Evolutionary conservation across 2,888 invertebrate species (phyloP).

Genomic region (Petrolisthes cinctipes): DNA sequence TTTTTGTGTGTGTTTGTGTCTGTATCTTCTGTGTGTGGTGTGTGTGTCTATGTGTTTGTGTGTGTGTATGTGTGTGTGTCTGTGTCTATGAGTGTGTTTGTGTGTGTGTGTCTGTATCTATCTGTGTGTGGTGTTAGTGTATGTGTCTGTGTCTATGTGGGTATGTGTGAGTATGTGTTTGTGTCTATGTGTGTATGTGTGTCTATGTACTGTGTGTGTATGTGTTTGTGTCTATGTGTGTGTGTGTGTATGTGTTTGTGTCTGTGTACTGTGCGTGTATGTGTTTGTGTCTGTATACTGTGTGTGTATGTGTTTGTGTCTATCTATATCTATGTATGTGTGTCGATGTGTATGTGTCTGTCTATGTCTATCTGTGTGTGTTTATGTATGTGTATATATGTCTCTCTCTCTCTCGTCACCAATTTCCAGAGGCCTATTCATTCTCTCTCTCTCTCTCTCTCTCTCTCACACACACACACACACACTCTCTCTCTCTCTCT

Average conservation of each 20-base stretch:
- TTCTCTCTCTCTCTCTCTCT: not conserved
- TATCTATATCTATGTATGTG: not conserved
- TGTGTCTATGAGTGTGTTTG: too few species aligned
- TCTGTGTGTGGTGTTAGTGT: not conserved
- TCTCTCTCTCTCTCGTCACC: not conserved
- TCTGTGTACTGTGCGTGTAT: not conserved
- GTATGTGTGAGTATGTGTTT: not conserved
- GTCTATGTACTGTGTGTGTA: not conserved
- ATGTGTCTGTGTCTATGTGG: not conserved
- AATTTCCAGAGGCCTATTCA: not conserved
- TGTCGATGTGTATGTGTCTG: not conserved
- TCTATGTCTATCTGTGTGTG: not conserved
- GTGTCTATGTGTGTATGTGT: not conserved
- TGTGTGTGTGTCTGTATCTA: not conserved
- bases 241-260: not conserved
- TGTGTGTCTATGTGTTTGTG: too few species aligned
- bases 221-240: not conserved
- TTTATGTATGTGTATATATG: not conserved
- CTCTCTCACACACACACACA: not conserved
- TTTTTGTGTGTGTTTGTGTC: too few species aligned
- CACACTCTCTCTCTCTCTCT: slow-evolving; percentile 9
- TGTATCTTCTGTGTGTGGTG: too few species aligned
- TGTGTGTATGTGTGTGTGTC: too few species aligned
- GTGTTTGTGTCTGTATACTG: not conserved
- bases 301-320: not conserved